Conservation (phyloP, 1,140 invertebrate species). For the Orius laevigatus region DNA sequence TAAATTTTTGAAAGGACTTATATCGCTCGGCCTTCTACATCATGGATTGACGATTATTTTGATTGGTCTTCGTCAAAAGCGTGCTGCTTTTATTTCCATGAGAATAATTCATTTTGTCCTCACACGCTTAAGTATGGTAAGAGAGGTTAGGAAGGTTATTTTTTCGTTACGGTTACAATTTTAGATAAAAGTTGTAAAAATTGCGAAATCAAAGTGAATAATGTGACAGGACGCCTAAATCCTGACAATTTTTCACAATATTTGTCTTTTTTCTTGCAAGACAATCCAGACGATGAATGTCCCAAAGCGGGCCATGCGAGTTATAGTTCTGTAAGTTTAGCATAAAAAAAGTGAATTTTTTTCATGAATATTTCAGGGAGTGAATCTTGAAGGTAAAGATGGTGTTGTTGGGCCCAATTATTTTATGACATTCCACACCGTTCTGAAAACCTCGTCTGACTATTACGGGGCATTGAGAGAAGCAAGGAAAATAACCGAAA, state of each 20-base stretch:
- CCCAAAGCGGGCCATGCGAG: constrained; percentile 77
- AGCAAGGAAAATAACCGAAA: constrained; percentile 60
- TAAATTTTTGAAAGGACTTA: constrained; percentile 42
- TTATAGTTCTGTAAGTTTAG: constrained; percentile 37
- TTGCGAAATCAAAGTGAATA: constrained; percentile 36
- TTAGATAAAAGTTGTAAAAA: constrained; percentile 14
- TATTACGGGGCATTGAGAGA: constrained; percentile 77
- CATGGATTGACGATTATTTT: constrained; percentile 95
- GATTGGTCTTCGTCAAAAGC: constrained; percentile 52
- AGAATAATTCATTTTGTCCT: constrained; percentile 51
- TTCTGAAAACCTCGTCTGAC: constrained; percentile 77
- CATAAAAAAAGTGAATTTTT: background rate
- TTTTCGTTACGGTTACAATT: background rate
- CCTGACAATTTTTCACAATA: constrained; percentile 57
- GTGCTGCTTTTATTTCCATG: constrained; percentile 44
- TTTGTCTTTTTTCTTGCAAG: constrained; percentile 73
- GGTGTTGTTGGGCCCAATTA: constrained; percentile 52
- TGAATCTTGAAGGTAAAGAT: constrained; percentile 36
- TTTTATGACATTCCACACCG: constrained; percentile 91
- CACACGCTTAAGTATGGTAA: constrained; percentile 25
- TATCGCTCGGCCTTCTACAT: constrained; percentile 70
- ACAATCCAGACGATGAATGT: constrained; percentile 70
- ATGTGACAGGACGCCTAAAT: constrained; percentile 35
- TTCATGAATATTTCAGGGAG: constrained; percentile 27
- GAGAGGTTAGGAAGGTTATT: background rate